A percentile compares a stretch with the other conserved stretches of the same genome.
Evolutionary conservation across 2,888 invertebrate genomes (phyloP).

Genomic region (Acanthacorydalis orientalis): DNA sequence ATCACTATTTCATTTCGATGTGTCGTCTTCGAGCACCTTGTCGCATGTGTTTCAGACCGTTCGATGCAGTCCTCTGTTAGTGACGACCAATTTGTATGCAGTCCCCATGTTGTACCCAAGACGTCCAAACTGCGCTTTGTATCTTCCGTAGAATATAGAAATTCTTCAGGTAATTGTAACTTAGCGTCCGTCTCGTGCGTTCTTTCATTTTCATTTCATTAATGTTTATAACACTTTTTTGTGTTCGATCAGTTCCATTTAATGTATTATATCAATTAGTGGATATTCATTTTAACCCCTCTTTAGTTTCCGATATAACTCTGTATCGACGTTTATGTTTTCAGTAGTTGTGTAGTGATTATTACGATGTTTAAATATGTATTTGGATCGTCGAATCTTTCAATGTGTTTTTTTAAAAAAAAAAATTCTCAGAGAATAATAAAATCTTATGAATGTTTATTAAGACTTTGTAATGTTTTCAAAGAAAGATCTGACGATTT

Average conservation of each 20-base stretch:
- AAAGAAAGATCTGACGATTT: too few relatives aligned
- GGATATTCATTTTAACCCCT: too few relatives aligned
- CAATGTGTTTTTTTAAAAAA: too few relatives aligned
- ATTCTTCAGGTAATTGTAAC: conserved; percentile 46
- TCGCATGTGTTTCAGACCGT: conserved; percentile 37
- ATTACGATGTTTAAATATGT: background rate
- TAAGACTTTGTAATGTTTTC: too few relatives aligned
- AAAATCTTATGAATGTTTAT: too few relatives aligned
- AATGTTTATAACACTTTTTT: background rate
- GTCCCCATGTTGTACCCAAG: conserved; percentile 26
- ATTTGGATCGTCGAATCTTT: background rate
- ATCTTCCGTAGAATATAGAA: conserved; percentile 64
- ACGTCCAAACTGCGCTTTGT: conserved; percentile 64
- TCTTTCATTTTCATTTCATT: background rate
- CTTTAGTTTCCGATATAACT: too few relatives aligned
- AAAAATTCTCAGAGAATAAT: too few relatives aligned
- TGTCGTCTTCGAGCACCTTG: background rate
- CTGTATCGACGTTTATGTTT: too few relatives aligned
- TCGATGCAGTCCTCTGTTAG: conserved; percentile 37
- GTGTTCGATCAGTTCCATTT: background rate
- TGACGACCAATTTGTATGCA: conserved; percentile 29
- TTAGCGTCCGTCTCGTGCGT: background rate
- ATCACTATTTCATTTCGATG: background rate
- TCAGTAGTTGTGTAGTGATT: too few relatives aligned
- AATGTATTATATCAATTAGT: too few relatives aligned